These are phyloP conservation scores for Oreonectes daqikongensis DNA, from an alignment of 2,797 vertebrate species.

Conservation along the genomic window DNA sequence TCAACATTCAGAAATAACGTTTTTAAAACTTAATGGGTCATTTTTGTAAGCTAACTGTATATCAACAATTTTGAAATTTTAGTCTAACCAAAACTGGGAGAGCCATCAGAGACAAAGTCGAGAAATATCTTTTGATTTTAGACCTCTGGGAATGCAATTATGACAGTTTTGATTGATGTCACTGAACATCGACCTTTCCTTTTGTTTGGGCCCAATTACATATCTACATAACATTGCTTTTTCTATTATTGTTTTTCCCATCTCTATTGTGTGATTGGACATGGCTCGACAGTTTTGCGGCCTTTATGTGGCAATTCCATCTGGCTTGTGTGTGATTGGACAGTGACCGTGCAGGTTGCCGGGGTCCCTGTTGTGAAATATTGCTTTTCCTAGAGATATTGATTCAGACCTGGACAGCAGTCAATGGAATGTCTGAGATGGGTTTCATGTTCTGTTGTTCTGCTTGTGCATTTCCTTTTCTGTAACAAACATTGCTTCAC, in stretches of 20 bases:
- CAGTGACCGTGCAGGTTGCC: conserved; percentile 64
- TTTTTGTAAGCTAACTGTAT: not conserved
- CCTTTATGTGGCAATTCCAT: conserved; percentile 59
- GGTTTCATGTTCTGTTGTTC: conserved; percentile 66
- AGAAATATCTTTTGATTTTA: not conserved
- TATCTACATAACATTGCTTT: conserved; percentile 4
- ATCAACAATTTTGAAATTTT: not conserved
- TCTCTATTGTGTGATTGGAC: conserved; percentile 47
- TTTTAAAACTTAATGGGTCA: no score
- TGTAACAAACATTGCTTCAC: conserved; percentile 5
- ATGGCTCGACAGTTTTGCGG: not conserved
- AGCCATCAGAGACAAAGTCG: not conserved
- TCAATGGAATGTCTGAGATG: conserved; percentile 73
- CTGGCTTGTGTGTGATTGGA: conserved; percentile 56
- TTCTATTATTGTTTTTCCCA: conserved; percentile 11
- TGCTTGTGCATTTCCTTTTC: conserved; percentile 50
- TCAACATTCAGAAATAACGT: no score
- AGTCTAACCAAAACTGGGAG: not conserved
- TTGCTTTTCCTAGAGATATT: conserved; percentile 66
- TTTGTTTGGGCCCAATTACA: conserved; percentile 13
- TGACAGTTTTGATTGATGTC: conserved; percentile 1
- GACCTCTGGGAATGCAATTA: conserved; percentile 7
- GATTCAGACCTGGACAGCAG: conserved; percentile 68
- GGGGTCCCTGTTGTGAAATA: conserved; percentile 64
- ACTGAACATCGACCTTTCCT: conserved; percentile 8